A percentile compares a stretch with the other conserved stretches of the same genome.
phyloP scores from a whole-genome alignment of 2,113 vertebrate genomes.

The Crocuta crocuta region DNA sequence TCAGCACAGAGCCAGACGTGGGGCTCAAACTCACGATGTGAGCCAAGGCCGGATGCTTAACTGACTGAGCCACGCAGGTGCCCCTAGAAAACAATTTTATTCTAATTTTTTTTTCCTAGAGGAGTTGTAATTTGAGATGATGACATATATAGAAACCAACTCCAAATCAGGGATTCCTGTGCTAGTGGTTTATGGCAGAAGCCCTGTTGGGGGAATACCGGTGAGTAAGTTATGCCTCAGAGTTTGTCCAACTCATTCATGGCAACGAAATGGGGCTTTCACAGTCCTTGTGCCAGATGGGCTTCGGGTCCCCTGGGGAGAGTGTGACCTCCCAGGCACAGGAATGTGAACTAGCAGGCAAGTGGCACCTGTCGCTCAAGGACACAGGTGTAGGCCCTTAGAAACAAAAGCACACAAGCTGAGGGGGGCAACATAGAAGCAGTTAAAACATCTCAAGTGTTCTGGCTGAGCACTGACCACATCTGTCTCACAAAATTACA shows the following conservation, averaged over 20 bases:
- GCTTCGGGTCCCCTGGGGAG: fast-evolving
- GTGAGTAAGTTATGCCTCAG: not conserved
- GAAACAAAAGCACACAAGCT: not conserved
- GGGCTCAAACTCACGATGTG: too few species aligned
- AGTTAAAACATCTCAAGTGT: not conserved
- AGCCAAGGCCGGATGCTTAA: too few species aligned
- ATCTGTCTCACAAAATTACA: not conserved
- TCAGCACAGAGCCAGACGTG: too few species aligned
- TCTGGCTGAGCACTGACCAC: too few species aligned
- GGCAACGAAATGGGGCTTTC: not conserved
- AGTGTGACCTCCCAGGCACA: not conserved
- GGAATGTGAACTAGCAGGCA: not conserved
- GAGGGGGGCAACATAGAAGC: not conserved
- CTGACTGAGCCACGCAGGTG: too few species aligned
- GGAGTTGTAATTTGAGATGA: not conserved
- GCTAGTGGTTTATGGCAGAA: not conserved
- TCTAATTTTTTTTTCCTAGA: not conserved
- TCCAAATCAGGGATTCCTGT: not conserved
- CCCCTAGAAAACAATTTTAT: not conserved
- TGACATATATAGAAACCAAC: not conserved
- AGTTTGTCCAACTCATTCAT: not conserved
- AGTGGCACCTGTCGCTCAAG: not conserved
- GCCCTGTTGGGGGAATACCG: not conserved
- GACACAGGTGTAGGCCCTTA: not conserved
- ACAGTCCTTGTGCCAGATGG: not conserved